A percentile compares a stretch with the other conserved stretches of the same genome.
phyloP scores from a whole-genome alignment of 1,140 invertebrate species.

The Bacillus rossius region DNA sequence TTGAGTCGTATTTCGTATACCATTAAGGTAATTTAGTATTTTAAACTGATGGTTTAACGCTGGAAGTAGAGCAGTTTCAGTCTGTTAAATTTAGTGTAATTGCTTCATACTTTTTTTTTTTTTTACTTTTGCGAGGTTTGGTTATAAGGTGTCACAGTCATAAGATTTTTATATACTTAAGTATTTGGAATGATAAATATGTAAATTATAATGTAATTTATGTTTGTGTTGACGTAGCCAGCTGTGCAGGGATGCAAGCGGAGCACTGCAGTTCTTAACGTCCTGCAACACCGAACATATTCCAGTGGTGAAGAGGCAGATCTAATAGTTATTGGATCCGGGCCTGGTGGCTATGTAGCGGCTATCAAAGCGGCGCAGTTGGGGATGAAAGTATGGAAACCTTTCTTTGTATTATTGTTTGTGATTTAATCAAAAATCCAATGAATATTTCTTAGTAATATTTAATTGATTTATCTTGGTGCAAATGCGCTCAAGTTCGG shows the following conservation, averaged over 20 bases:
- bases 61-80: too few relatives aligned
- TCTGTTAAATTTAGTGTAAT: too few relatives aligned
- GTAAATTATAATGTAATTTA: background rate
- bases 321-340: constrained; percentile 95
- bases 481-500: too few relatives aligned
- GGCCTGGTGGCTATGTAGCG: constrained; percentile 98
- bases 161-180: constrained; percentile 22
- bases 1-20: constrained; percentile 39
- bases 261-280: constrained; percentile 32
- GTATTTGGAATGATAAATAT: constrained; percentile 21
- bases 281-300: constrained; percentile 47
- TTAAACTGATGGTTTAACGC: too few relatives aligned
- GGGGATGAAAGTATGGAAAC: constrained; percentile 80
- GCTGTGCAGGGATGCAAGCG: constrained; percentile 34
- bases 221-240: constrained; percentile 37
- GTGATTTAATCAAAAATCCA: too few relatives aligned
- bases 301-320: constrained; percentile 77
- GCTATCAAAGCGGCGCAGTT: constrained; percentile 98
- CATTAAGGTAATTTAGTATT: constrained; percentile 40
- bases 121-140: background rate
- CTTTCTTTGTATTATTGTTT: too few relatives aligned
- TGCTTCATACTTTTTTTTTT: constrained; percentile 6
- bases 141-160: background rate
- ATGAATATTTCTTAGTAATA: too few relatives aligned
- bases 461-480: too few relatives aligned